Base-by-base conservation (phyloP, 2,888 invertebrate genomes). In the Eutolmus rufibarbis region DNA sequence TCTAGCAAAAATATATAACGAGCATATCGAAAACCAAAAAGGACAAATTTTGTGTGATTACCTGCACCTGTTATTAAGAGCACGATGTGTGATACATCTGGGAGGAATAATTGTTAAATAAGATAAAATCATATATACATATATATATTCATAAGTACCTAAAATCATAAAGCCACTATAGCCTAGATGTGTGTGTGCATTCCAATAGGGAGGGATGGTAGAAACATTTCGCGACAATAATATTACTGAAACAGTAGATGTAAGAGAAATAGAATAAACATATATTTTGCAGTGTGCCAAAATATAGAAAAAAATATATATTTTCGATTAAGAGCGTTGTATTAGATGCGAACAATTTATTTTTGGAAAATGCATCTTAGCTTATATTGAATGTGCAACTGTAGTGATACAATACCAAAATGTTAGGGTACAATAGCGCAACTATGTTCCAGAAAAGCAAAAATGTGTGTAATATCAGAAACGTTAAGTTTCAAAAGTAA, bases 21-120 rank as follows among this genome's bases (percentile, higher is more conserved):
- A n/a, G 51, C 51, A 51, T 51, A 51, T 51, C 51, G 43, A 46
- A 51, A n/a, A 51, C 2, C 51, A 57, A 66, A 66, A 66, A 28
- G 12, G 28, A 28, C 23, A 66, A 66, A 66, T 66, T 28, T 66
- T 66, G 66, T 66, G 66, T 66, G 37, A 78, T 78, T 37, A 78
- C 23, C n/a, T 46, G 78, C 78, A 78, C 78, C 37, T 78, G 78
- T 78, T 78, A 78, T 43, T 12, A 43, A 78, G 78, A 78, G 43
- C 78, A 78, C 78, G 37, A 40, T 37, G 40, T 78, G 1, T 43
- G 8, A 43, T 43, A 57, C 19, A 19, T 19, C 57, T 19, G 66
- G 66, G 19, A 66, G 66, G 28, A 66, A 66, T 28, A 66, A 66
- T 12, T 66, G 66, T 66, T 66, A 66, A 66, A 28, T 51, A 0